A percentile compares a stretch with the other conserved stretches of the same genome.
phyloP scores from a whole-genome alignment of 2,888 invertebrate genomes.

The Microplitis deprimator region DNA sequence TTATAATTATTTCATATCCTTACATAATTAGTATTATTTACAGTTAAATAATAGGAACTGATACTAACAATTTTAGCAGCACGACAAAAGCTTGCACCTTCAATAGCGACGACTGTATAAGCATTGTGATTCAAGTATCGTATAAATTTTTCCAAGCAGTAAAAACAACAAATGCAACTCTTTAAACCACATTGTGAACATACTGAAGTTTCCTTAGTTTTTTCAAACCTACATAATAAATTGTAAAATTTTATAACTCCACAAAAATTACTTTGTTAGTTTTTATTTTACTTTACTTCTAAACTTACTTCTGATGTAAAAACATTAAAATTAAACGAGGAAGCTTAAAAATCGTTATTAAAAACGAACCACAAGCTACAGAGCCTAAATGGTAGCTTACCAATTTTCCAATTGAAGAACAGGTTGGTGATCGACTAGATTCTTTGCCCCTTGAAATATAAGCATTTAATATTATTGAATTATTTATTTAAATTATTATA shows the following conservation, averaged over 20 bases:
- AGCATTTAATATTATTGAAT: constrained; percentile 27
- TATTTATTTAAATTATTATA: constrained; percentile 13
- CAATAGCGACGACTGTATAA: constrained; percentile 93
- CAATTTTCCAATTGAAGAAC: constrained; percentile 82
- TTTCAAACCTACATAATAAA: constrained; percentile 64
- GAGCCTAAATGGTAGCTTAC: constrained; percentile 94
- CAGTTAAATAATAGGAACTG: not conserved
- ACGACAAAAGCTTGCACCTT: constrained; percentile 91
- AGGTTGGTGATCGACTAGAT: constrained; percentile 78
- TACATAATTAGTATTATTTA: not conserved
- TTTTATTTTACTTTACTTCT: not conserved
- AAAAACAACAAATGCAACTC: constrained; percentile 92
- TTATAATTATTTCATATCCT: too few relatives aligned
- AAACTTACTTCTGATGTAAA: constrained; percentile 87
- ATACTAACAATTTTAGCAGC: constrained; percentile 86
- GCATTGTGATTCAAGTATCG: constrained; percentile 95
- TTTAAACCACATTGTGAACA: constrained; percentile 83
- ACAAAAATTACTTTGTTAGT: not conserved
- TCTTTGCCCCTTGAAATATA: constrained; percentile 77
- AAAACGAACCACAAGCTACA: constrained; percentile 93
- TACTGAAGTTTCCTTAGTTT: constrained; percentile 80
- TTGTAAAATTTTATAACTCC: too few relatives aligned
- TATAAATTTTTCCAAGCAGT: constrained; percentile 91
- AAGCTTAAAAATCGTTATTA: constrained; percentile 93
- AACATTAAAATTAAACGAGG: constrained; percentile 91